These are phyloP conservation scores for Drosophila ezoana DNA, from an alignment of 2,888 invertebrate species.

Conservation along the genomic window DNA sequence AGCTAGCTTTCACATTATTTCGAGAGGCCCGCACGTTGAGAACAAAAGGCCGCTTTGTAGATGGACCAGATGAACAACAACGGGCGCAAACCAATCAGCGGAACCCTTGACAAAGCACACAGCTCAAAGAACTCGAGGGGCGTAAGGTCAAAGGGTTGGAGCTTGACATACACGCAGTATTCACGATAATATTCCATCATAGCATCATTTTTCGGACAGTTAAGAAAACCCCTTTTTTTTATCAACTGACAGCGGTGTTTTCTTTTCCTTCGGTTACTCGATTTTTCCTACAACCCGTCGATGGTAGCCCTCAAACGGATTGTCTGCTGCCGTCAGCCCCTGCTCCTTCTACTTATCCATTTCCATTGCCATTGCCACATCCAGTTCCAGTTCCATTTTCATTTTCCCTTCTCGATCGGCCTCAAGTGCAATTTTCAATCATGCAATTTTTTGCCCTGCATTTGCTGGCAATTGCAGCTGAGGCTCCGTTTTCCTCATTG, in stretches of 20 bases:
- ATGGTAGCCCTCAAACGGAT: constrained; percentile 1
- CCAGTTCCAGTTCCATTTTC: constrained; percentile 4
- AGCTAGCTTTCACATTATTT: constrained; percentile 26
- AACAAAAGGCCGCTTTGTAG: constrained; percentile 53
- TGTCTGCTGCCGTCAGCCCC: neutral
- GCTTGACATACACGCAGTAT: neutral
- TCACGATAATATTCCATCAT: constrained; percentile 38
- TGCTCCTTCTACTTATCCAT: constrained; percentile 5
- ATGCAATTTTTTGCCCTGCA: constrained; percentile 59
- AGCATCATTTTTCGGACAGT: constrained; percentile 49
- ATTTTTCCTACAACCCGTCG: constrained; percentile 22
- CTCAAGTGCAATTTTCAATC: constrained; percentile 79
- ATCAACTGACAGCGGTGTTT: constrained; percentile 44
- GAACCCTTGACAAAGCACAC: constrained; percentile 36
- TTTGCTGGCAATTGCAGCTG: constrained; percentile 64
- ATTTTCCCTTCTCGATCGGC: constrained; percentile 39
- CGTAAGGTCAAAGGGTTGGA: neutral
- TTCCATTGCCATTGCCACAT: neutral
- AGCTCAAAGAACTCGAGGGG: constrained; percentile 23
- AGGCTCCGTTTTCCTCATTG: constrained; percentile 53
- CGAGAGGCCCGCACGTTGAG: constrained; percentile 57
- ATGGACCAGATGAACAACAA: constrained; percentile 16
- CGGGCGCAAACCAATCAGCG: constrained; percentile 45
- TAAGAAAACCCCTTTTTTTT: constrained; percentile 52
- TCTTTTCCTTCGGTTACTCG: constrained; percentile 21